Evolutionary conservation across 2,797 vertebrate species (phyloP), one percentile per base, ranked within the genome.

Genomic region (Bufotes viridis): DNA sequence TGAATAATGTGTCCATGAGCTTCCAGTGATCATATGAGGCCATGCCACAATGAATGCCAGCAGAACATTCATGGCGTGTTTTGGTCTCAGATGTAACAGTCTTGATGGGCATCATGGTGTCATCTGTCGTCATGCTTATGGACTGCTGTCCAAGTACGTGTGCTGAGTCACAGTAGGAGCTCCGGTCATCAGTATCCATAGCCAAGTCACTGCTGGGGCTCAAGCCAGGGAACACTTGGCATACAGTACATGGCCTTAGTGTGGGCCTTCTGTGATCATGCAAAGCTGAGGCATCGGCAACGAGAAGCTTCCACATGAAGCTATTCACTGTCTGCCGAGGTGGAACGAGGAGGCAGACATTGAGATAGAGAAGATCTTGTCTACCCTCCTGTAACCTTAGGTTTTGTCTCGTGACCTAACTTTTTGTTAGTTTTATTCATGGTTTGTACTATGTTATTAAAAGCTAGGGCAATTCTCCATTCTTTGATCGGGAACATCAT

Each of bases 41-140:
- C 57, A 29, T 60, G 12, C 51, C 42, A 76, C 29, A 49, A 12
- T 49, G 51, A 49, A 12, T 74, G 51, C 55, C 78, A 79, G 55
- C 24, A 58, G 55, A 58, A 79, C 78, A 60, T 58, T 78, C 14
- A 26, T 9, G 1, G 55, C 24, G 53, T 57, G 55, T 78, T 57
- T 57, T 57, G 53, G 76, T 53, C 78, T 18, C 14, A 18, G 78
- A 79, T 58, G 15, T 60, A 18, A 79, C 76, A 75, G 74, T n/a
- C 55, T 79, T 29, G 57, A 29, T 58, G 26, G 57, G 7, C 57
- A 29, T 79, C 26, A 6, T 79, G 17, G 57, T 78, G 51, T 58
- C 22, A 1, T 22, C 22, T 78, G 51, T 57, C 74, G 51, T 53
- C 78, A 80, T 60, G 53, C 20, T 20, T 61, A 15, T 60, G 24